These are phyloP conservation scores for Thinocorus orbignyianus DNA, from an alignment of 2,113 vertebrate genomes.

Conservation along the genomic window DNA sequence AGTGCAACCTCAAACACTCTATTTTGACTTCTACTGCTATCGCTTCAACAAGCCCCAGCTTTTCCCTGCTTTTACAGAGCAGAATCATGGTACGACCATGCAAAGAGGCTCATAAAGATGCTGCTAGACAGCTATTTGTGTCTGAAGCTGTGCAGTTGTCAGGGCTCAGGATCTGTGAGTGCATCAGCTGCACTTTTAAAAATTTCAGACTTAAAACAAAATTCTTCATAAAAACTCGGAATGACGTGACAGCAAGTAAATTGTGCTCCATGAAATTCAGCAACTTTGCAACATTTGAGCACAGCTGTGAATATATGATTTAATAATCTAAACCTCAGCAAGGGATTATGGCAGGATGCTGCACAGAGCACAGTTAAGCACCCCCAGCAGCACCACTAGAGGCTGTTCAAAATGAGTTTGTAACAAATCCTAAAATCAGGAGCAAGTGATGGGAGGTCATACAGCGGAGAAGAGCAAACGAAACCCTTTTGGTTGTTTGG, in stretches of 20 bases:
- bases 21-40: neutral
- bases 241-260: rapidly evolving
- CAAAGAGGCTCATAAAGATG: neutral
- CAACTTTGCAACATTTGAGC: neutral
- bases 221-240: neutral
- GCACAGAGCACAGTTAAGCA: neutral
- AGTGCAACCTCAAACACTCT: neutral
- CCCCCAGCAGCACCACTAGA: neutral
- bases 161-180: neutral
- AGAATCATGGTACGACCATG: rapidly evolving
- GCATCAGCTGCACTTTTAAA: neutral
- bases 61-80: neutral
- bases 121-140: neutral
- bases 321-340: neutral
- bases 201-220: neutral
- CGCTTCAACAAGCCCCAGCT: neutral
- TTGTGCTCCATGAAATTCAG: neutral
- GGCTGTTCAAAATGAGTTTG: neutral
- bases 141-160: neutral
- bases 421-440: neutral
- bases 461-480: neutral
- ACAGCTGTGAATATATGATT: rapidly evolving
- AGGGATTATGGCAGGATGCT: neutral
- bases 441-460: neutral
- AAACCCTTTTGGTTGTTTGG: too few species aligned